Conservation (phyloP, 92 coral and sea anemone species). For the Blastomussa wellsi region DNA sequence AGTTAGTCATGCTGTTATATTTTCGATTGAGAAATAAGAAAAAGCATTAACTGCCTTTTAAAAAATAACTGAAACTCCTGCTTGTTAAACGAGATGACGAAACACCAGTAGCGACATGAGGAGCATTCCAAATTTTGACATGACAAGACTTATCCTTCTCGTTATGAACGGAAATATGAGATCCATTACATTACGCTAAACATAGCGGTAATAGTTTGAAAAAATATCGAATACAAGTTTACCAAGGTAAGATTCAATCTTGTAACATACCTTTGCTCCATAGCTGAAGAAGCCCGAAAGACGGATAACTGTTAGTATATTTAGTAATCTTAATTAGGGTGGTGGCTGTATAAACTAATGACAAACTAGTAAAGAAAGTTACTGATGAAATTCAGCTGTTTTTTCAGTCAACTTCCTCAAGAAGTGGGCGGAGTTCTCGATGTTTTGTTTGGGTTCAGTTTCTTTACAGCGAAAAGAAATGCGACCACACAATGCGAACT, state of each 20-base stretch:
- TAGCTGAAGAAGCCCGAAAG: not conserved
- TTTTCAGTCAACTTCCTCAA: not conserved
- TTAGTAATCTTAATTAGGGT: no score
- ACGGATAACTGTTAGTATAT: not conserved
- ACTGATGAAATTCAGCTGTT: conserved; percentile 14
- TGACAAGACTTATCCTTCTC: no score
- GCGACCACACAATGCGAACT: conserved; percentile 3
- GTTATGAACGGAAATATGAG: not conserved
- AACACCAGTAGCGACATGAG: no score
- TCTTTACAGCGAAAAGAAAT: not conserved
- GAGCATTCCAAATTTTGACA: no score
- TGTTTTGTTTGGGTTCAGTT: conserved; percentile 15
- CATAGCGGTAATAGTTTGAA: not conserved
- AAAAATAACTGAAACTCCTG: no score
- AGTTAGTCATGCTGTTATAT: no score
- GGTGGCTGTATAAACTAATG: conserved; percentile 1
- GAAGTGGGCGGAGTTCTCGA: not conserved
- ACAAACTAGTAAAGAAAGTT: not conserved
- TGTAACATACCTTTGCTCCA: not conserved
- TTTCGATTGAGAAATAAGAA: no score
- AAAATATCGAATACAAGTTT: not conserved
- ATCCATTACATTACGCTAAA: no score
- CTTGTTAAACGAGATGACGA: no score
- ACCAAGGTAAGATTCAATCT: not conserved
- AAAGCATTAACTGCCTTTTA: no score